Conservation (phyloP, 2,797 vertebrate species). For the Rhynchonycteris naso region DNA sequence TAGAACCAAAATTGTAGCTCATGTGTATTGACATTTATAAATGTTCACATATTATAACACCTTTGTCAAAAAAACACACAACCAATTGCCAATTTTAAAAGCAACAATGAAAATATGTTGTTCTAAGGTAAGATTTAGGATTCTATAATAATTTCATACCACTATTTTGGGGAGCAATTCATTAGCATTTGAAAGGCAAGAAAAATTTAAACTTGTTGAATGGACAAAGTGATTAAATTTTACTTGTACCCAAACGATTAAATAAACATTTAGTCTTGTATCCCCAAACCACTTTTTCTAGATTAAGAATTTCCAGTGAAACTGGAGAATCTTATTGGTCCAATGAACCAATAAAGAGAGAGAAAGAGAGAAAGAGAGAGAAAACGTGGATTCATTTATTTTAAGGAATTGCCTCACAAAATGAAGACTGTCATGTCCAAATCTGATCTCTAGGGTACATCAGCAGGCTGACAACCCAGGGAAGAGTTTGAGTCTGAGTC, state of each 20-base stretch:
- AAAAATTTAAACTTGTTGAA: background rate
- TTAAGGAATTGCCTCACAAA: background rate
- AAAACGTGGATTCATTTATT: background rate
- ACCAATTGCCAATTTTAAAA: background rate
- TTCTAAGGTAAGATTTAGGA: background rate
- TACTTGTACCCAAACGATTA: background rate
- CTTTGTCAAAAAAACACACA: background rate
- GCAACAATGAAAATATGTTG: background rate
- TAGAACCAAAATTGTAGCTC: background rate
- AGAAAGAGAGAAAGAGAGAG: background rate
- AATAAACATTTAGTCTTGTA: background rate
- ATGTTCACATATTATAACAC: background rate
- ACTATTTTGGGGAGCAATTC: background rate
- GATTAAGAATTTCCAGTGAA: background rate
- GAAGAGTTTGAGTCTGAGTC: background rate
- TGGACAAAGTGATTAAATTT: background rate
- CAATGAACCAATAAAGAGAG: background rate
- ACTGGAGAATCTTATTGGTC: background rate
- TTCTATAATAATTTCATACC: background rate
- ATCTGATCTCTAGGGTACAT: background rate
- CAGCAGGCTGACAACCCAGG: background rate
- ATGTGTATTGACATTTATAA: background rate
- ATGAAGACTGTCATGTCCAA: background rate
- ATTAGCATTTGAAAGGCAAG: slow-evolving; percentile 7
- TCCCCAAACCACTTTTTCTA: background rate